Conservation (phyloP, 2,888 invertebrate species). For the Idaea straminata region DNA sequence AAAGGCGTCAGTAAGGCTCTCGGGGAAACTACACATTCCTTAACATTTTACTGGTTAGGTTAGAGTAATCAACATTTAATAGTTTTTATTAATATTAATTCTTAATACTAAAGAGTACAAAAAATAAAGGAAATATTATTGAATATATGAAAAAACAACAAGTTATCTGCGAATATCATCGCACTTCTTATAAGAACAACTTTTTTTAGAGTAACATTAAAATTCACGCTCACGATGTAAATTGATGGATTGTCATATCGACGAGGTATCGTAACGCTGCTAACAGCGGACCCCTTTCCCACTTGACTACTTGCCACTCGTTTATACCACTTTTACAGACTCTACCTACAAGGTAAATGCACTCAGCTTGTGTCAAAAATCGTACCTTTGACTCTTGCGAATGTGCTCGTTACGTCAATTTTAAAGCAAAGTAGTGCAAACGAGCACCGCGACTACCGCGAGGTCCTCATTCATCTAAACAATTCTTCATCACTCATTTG, state of each 20-base stretch:
- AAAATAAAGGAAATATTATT: constrained; percentile 80
- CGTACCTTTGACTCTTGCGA: background rate
- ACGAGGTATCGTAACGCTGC: constrained; percentile 30
- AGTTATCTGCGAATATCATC: constrained; percentile 74
- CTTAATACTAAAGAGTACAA: constrained; percentile 80
- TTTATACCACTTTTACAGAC: background rate
- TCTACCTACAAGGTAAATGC: constrained; percentile 2
- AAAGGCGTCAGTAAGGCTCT: constrained; percentile 78
- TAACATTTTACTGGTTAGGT: constrained; percentile 72
- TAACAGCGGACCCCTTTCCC: constrained; percentile 23
- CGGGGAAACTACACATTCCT: constrained; percentile 76
- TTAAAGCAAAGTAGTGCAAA: constrained; percentile 5
- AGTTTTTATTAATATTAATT: constrained; percentile 75
- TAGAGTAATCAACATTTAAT: constrained; percentile 80
- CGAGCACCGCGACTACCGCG: constrained; percentile 15
- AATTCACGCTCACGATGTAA: constrained; percentile 62
- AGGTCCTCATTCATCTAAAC: constrained; percentile 25
- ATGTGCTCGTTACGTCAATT: constrained; percentile 15
- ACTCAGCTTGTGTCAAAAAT: background rate
- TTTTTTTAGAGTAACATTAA: constrained; percentile 76
- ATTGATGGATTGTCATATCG: constrained; percentile 51
- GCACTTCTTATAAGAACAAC: constrained; percentile 78
- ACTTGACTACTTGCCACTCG: background rate
- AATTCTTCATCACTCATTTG: constrained; percentile 59
- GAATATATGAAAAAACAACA: constrained; percentile 80